Evolutionary conservation across 2,888 invertebrate genomes (phyloP), one percentile per base, ranked within the genome.

Genomic region (Smittia sp.): DNA sequence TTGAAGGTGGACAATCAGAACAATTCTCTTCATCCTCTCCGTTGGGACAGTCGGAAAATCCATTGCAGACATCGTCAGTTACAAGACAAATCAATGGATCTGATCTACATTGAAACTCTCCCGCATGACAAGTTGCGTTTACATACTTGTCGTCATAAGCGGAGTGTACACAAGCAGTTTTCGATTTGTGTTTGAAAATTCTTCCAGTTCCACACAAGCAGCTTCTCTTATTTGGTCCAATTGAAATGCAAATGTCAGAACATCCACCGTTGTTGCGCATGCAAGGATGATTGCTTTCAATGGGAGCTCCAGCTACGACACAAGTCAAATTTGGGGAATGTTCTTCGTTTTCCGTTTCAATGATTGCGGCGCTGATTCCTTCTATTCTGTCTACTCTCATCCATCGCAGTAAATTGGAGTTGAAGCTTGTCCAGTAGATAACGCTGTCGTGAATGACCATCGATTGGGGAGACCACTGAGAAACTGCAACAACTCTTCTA

Each of bases 21-120:
- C 90, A 90, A 25, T 83, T 83, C 1, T 80, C 79, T 78, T 93
- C 93, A 76, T 93, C 93, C 74, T 91, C 91, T 1, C 86, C 87
- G 0, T 86, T 85, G 0, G 90, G 89, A 77, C 93, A 93, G 75
- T 93, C 91, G 0, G 84, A 78, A 3, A 84, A 86, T 13, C 86
- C 85, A 78, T 90, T 86, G 78, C 90, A 91, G 27, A 89, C 88
- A 74, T 32, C 78, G n/a, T 1, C 76, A 73, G 1, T 77, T 66
- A 11, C 79, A 0, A 82, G 74, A 22, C 82, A 83, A 1, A 80
- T 68, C 0, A 75, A 78, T 1, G 77, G 68, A 73, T 80, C 78
- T 24, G 81, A 81, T 1, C 75, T 39, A 74, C 82, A 83, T 68
- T 81, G 80, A 69, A 78, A 82, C 77, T 73, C 65, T 4, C 65